Conservation (phyloP, 1,140 invertebrate genomes). For the Araneus ventricosus region DNA sequence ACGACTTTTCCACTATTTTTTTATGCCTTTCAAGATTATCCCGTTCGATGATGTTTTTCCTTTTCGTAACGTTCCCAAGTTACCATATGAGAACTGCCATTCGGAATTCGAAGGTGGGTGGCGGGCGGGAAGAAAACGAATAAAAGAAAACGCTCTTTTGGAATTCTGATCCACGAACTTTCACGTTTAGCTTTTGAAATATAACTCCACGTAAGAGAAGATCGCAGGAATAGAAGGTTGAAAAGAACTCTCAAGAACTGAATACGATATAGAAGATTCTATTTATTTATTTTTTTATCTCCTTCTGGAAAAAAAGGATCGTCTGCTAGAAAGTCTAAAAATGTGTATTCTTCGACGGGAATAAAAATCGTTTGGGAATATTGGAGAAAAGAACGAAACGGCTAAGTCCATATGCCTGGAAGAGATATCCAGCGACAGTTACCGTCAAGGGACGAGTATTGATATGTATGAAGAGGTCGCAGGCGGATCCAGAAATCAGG, state of each 20-base stretch:
- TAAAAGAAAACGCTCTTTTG: slow-evolving; percentile 19
- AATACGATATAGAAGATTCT: slow-evolving; percentile 8
- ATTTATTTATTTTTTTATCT: neutral
- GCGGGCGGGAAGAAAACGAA: neutral
- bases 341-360: neutral
- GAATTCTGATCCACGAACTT: slow-evolving; percentile 39
- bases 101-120: neutral
- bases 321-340: neutral
- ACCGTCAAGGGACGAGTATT: slow-evolving; percentile 29
- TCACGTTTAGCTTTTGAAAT: slow-evolving; percentile 41
- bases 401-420: slow-evolving; percentile 12
- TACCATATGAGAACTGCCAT: neutral
- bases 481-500: slow-evolving; percentile 51
- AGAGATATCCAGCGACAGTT: slow-evolving; percentile 2
- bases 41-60: neutral
- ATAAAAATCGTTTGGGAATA: slow-evolving; percentile 15
- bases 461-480: slow-evolving; percentile 43
- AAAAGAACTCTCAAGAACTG: slow-evolving; percentile 33
- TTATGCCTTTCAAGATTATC: slow-evolving; percentile 5
- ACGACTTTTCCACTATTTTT: neutral
- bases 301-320: neutral
- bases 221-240: neutral
- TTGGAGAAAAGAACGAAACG: slow-evolving; percentile 5
- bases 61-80: neutral
- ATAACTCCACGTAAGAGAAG: slow-evolving; percentile 44